phyloP scores from a whole-genome alignment of 2,797 vertebrate species.

The Halcyon leucocephala region DNA sequence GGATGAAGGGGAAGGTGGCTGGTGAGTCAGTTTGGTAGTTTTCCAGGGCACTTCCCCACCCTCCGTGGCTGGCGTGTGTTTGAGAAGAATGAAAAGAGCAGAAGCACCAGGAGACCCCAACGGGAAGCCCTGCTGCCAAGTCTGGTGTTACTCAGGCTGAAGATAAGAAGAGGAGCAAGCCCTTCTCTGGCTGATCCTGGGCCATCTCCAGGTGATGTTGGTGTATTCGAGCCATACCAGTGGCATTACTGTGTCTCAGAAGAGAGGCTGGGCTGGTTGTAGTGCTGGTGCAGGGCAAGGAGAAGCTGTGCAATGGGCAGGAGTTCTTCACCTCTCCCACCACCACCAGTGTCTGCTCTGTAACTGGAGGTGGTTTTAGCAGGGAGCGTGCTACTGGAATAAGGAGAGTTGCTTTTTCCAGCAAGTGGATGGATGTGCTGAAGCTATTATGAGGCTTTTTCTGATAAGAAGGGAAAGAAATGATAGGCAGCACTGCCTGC shows the following conservation, averaged over 20 bases:
- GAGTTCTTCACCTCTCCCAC: neutral
- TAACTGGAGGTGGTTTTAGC: neutral
- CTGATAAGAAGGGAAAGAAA: neutral
- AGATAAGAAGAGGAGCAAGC: neutral
- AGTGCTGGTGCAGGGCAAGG: neutral
- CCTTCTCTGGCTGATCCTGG: neutral
- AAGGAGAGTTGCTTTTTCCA: neutral
- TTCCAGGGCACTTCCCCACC: neutral
- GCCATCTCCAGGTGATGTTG: neutral
- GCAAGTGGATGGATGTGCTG: neutral
- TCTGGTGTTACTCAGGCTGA: neutral
- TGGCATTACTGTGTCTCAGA: neutral
- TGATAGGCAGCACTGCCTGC: neutral
- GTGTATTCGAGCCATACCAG: accelerated
- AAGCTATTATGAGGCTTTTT: neutral
- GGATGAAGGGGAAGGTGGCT: neutral
- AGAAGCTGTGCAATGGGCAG: neutral
- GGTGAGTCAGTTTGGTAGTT: neutral
- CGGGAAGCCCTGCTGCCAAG: neutral
- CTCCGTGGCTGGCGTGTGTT: neutral
- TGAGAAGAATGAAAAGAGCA: neutral
- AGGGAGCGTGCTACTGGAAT: neutral
- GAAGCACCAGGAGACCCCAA: neutral
- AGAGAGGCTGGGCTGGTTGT: neutral
- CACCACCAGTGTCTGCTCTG: neutral